These are phyloP conservation scores for Cyprinodon diabolis DNA, from an alignment of 2,797 vertebrate genomes.

Conservation along the genomic window DNA sequence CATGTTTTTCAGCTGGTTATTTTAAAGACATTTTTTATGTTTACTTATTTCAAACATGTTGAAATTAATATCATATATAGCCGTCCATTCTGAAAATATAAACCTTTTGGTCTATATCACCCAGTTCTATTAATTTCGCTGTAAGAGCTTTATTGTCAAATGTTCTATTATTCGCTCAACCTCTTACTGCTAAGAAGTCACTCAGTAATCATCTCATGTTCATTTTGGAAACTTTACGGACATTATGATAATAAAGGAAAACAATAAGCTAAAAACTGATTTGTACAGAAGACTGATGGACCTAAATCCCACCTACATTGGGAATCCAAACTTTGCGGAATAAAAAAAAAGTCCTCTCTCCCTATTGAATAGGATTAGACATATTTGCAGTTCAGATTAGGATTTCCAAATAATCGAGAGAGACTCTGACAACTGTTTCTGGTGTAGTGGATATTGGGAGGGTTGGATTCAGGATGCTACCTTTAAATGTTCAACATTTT, in stretches of 20 bases:
- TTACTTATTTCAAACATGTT: no score
- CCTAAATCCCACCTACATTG: not conserved
- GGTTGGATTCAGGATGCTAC: not conserved
- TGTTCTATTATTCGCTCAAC: not conserved
- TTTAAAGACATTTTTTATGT: no score
- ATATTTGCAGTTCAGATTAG: slow-evolving; percentile 3
- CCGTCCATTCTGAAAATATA: no score
- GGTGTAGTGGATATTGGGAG: not conserved
- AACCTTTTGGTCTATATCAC: no score
- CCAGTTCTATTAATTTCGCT: not conserved
- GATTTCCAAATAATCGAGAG: slow-evolving; percentile 1
- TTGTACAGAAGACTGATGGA: not conserved
- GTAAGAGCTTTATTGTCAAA: not conserved
- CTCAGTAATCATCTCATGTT: not conserved
- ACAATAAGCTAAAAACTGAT: not conserved
- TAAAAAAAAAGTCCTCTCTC: not conserved
- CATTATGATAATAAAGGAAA: slow-evolving; percentile 3
- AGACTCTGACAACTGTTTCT: not conserved
- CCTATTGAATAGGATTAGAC: slow-evolving; percentile 2
- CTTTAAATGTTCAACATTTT: not conserved
- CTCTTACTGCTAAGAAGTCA: not conserved
- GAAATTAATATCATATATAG: no score
- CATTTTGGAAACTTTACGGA: not conserved
- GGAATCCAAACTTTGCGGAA: slow-evolving; percentile 1
- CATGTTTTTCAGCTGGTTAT: no score